Evolutionary conservation across 2,888 invertebrate species (phyloP), one percentile per base, ranked within the genome.

Genomic region (Xanthorhoe spadicearia): DNA sequence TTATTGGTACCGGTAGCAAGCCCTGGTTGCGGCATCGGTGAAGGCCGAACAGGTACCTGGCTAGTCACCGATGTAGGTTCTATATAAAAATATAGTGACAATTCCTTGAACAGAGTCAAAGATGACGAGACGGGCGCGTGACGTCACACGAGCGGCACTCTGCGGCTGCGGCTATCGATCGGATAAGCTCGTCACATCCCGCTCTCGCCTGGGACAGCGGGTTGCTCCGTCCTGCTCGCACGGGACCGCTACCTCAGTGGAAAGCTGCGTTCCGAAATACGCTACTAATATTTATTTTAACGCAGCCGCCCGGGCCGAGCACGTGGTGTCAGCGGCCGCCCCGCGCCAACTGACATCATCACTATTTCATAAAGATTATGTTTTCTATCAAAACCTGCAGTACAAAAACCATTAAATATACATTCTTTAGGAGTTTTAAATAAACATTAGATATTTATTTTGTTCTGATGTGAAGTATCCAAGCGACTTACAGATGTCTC

Each of bases 151-250:
- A 85, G 86, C 89, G 83, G 85, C 86, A 87, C 88, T 93, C 92
- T 92, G 93, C 93, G 92, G 91, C 93, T 93, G 93, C 92, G 93
- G 92, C 91, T 93, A 93, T 93, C 91, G 93, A 93, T 92, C 92
- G 88, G 86, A 83, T 83, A 82, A 83, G 84, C 78, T 89, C 80
- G 83, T 83, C 80, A 79, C 82, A 81, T 89, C 88, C 84, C 85
- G 79, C 84, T 89, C 89, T 76, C 82, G 70, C 88, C 76, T 77
- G 76, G 67, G 66, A 60, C 59, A 67, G 38, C 48, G 58, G 61
- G 63, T 48, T 46, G 51, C 59, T 77, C 78, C 75, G 79, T 87
- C 88, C 76, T 84, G 74, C 76, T 92, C 85, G 72, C 84, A 78
- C 75, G 72, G 82, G 79, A 78, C 74, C 76, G 80, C 78, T 79